Evolutionary conservation across 2,113 vertebrate species (phyloP), one percentile per base, ranked within the genome.

Genomic region (Mugil cephalus): DNA sequence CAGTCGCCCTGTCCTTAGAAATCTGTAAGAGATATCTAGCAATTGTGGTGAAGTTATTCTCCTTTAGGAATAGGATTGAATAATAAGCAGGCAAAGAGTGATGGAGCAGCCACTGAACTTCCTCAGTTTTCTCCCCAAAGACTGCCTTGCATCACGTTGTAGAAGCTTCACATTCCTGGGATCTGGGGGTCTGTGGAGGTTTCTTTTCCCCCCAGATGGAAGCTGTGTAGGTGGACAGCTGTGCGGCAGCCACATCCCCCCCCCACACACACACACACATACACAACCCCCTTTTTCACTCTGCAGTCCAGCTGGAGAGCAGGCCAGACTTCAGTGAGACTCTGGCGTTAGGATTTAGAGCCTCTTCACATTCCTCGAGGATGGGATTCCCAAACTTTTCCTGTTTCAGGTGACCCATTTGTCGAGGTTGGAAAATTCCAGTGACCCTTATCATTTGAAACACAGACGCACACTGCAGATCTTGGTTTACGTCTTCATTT

Each of bases 151-250:
- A 79, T 75, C 75, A 63, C 63, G 56, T 34, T 3, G 43, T 40
- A 58, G 51, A 50, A 45, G 34, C 73, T 76, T 64, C 1, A 45
- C 39, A 54, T 66, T 79, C 48, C 64, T 64, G n/a, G 48, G 38
- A 56, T 48, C 10, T 15, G 42, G 58, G 46, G 17, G 35, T 77
- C 48, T 46, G 13, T 6, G 42, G 72, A 77, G 58, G 61, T 65
- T 53, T 19, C 42, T 24, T 14, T 30, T 38, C 47, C 53, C n/a
- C 48, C 53, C 53, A 71, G 65, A 77, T 54, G 67, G 77, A 85
- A 65, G 14, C 19, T 62, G 50, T 79, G 84, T 82, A 80, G 87
- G 84, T 89, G 77, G 84, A 87, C 87, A 84, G 82, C 84, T 91
- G 68, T 80, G 67, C 61, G 40, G 43, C 56, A 73, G 74, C 66